Evolutionary conservation across 2,888 invertebrate genomes (phyloP), one percentile per base, ranked within the genome.

Genomic region (Amphipoea oculea): DNA sequence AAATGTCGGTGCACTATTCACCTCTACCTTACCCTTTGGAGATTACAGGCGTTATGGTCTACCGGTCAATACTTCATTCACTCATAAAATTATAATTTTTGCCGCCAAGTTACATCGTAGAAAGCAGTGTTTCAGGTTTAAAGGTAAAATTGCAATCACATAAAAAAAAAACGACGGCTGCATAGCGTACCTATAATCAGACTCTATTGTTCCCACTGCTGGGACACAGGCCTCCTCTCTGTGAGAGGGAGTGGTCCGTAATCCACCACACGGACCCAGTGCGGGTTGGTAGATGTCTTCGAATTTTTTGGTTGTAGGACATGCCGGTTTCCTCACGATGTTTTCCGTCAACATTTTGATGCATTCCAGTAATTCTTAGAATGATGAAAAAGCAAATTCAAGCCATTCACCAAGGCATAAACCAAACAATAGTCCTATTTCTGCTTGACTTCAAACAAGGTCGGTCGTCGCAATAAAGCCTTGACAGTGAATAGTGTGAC

Each of bases 401-500:
- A 65, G 65, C 4, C 63, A 20, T 20, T 63, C 63, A 20, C 51
- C 51, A 57, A 29, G 29, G 29, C 29, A 29, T 17, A 9, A 70
- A 70, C 2, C 5, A 23, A 4, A 54, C 23, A 70, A 40, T n/a
- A 23, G 17, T 62, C 17, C 36, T 57, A 76, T 85, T 81, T 73
- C 36, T 76, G 51, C 60, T 65, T 72, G 51, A 74, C 45, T 65
- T 63, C 17, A 62, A 45, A 23, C 73, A 69, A 69, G 68, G 68
- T 73, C 40, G 68, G 68, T 73, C 40, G 9, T 20, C 2, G 40
- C 40, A 76, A 80, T 29, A 48, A 78, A 72, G 4, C 85, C 60
- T 70, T 70, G 62, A 29, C 20, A 75, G 73, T 86, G 65, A 69
- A 77, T 60, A 60, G 54, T 51, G 20, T n/a, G 66, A 68, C n/a